A percentile compares a stretch with the other conserved stretches of the same genome.
phyloP scores from a whole-genome alignment of 2,797 vertebrate genomes.

The Tympanoctomys barrerae region DNA sequence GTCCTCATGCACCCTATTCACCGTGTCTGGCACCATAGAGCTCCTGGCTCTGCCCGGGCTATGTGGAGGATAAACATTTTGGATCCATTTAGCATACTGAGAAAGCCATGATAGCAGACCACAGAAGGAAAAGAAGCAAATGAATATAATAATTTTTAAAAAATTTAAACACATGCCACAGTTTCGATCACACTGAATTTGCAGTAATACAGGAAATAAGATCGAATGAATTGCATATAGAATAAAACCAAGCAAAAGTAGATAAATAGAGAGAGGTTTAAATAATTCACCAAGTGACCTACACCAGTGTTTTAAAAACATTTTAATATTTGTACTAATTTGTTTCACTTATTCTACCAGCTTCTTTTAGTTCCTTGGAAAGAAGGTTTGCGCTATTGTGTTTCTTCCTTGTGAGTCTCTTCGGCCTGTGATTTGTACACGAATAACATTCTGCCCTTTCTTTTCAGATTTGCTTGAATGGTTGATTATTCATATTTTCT shows the following conservation, averaged over 20 bases:
- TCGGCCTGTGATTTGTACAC: neutral
- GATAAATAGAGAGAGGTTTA: neutral
- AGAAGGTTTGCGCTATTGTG: no score
- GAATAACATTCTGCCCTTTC: no score
- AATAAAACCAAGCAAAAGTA: neutral
- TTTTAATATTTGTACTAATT: no score
- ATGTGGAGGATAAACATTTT: neutral
- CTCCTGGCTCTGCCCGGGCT: neutral
- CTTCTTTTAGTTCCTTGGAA: no score
- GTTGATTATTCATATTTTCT: no score
- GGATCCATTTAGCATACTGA: neutral
- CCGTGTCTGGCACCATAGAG: neutral
- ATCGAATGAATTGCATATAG: neutral
- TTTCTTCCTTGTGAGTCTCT: neutral
- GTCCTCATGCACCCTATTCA: neutral
- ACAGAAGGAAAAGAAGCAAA: neutral
- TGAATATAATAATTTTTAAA: neutral
- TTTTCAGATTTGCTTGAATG: no score
- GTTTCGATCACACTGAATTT: neutral
- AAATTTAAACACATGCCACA: neutral
- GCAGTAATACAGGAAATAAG: neutral
- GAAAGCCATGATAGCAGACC: neutral
- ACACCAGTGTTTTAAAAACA: no score
- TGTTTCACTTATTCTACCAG: no score
- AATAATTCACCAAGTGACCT: no score